These are phyloP conservation scores for Drosophila diplacantha DNA, from an alignment of 2,888 invertebrate species.

Conservation along the genomic window DNA sequence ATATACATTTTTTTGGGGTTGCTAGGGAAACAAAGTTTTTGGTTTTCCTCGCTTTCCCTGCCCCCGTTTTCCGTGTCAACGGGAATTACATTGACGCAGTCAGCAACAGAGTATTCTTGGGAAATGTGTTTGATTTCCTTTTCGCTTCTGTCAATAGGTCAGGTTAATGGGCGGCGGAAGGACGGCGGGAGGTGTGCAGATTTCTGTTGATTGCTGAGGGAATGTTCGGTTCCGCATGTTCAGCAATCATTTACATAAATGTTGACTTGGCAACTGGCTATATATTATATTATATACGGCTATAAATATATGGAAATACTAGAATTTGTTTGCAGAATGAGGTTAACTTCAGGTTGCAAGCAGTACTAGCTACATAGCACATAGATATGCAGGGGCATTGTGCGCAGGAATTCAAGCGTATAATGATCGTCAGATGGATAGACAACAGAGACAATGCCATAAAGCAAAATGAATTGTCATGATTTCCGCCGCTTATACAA, in stretches of 20 bases:
- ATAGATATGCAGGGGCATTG: slow-evolving; percentile 13
- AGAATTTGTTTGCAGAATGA: slow-evolving; percentile 34
- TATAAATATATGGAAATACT: slow-evolving; percentile 29
- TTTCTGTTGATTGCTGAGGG: slow-evolving; percentile 46
- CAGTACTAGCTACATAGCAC: slow-evolving; percentile 1
- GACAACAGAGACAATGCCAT: slow-evolving; percentile 60
- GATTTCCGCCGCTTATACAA: slow-evolving; percentile 59
- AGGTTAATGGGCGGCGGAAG: slow-evolving; percentile 17
- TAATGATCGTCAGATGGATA: slow-evolving; percentile 51
- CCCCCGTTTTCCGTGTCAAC: slow-evolving; percentile 39
- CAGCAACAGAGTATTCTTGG: slow-evolving; percentile 6
- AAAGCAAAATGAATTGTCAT: slow-evolving; percentile 62
- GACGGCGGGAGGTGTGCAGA: slow-evolving; percentile 14
- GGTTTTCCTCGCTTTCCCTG: slow-evolving; percentile 9
- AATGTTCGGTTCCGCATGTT: slow-evolving; percentile 24
- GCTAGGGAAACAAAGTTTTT: slow-evolving; percentile 26
- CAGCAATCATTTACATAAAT: slow-evolving; percentile 42
- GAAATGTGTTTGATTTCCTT: slow-evolving; percentile 34
- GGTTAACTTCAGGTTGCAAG: slow-evolving; percentile 35
- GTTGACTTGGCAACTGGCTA: slow-evolving; percentile 34
- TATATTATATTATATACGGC: slow-evolving; percentile 2
- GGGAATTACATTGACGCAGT: slow-evolving; percentile 52
- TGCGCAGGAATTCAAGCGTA: slow-evolving; percentile 44
- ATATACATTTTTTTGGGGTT: slow-evolving; percentile 19
- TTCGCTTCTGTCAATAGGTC: slow-evolving; percentile 43